Evolutionary conservation across 2,113 vertebrate species (phyloP), one percentile per base, ranked within the genome.

Genomic region (Phoxinus phoxinus): DNA sequence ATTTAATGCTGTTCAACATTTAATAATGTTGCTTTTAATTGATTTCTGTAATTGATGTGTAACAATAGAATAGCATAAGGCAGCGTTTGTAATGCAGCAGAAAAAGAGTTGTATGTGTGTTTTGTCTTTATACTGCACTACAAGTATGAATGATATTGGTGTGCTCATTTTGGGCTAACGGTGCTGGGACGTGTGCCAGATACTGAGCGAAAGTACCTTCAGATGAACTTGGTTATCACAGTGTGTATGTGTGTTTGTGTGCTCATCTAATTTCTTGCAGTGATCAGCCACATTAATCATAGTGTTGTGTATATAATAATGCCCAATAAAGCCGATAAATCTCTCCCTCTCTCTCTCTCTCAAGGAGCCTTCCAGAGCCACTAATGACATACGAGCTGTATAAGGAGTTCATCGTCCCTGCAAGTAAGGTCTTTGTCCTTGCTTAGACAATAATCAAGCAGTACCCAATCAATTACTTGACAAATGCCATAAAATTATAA

Each of bases 351-450:
- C 21, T 89, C 37, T 93, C 93, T 90, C 85, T 91, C 91, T 92
- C 35, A 87, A 99, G 98, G 94, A 99, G 96, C 92, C 97, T 99
- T 89, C 97, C 97, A 46, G 98, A 99, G 89, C 98, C 98, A 0
- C 91, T 99, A 91, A 99, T 99, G 98, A 99, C 98, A 48, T 97
- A 98, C 0, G 96, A 96, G 87, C 94, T 99, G 89, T 98, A 98
- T 48, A 97, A 96, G 93, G 96, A 98, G 86, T 99, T 99, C 95
- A 98, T 99, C 90, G 71, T 95, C 90, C 97, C 95, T 86, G 97
- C 96, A 83, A 99, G 98, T 99, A 96, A 97, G 93, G 95, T 91
- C 30, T 32, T 41, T 61, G 71, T 84, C 35, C 56, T 84, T 84
- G 46, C 74, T 67, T 30, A 53, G 83, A 63, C 23, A 23, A 81